Evolutionary conservation across 2,113 vertebrate species (phyloP).

Genomic region (Suncus etruscus): DNA sequence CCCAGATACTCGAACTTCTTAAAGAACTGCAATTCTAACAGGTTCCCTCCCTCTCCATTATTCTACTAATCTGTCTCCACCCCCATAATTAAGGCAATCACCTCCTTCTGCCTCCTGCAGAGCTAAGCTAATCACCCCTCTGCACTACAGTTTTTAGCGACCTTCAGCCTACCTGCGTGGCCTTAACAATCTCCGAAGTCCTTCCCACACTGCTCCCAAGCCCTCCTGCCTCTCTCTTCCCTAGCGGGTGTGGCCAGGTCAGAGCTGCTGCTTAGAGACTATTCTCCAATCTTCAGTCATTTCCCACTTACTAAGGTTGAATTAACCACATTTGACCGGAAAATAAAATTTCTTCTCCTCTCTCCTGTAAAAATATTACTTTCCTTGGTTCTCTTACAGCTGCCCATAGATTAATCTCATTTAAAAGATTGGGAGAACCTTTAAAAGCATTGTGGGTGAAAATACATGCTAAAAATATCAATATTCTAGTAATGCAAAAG

Average conservation of each 20-base stretch:
- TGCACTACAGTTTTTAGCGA: background rate
- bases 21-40: background rate
- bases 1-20: conserved; percentile 46
- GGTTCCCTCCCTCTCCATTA: conserved; percentile 53
- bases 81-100: conserved; percentile 68
- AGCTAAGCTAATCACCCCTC: conserved; percentile 55
- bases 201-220: background rate
- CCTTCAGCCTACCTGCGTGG: conserved; percentile 60
- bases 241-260: fast-evolving
- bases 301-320: background rate
- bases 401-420: conserved; percentile 9
- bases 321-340: conserved; percentile 61
- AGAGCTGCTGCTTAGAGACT: conserved; percentile 27
- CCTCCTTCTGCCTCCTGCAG: conserved; percentile 59
- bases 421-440: conserved; percentile 6
- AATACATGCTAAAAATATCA: background rate
- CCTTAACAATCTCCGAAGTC: background rate
- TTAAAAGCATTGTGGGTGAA: background rate
- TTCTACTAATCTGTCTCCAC: conserved; percentile 68
- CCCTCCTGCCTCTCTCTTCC: background rate
- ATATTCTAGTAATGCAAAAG: background rate
- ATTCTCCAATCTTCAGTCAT: background rate
- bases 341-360: conserved; percentile 59
- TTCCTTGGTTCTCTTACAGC: conserved; percentile 18
- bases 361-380: conserved; percentile 37